Percentiles rank a stretch among this genome's conserved stretches.
These are phyloP conservation scores for Sussaba pulchella DNA, from an alignment of 2,888 invertebrate species.

Conservation along the genomic window DNA sequence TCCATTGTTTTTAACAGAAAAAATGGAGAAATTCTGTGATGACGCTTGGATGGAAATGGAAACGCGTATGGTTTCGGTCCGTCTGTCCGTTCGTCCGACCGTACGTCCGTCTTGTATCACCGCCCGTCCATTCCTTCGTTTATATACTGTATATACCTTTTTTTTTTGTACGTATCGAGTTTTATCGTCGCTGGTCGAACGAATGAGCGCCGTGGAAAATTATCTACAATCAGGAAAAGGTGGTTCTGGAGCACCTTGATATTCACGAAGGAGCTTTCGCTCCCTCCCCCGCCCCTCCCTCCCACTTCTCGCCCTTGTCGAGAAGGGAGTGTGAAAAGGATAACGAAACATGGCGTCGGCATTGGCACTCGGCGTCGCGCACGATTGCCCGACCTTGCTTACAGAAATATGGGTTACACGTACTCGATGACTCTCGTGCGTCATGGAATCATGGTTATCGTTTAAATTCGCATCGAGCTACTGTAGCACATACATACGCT, in stretches of 20 bases:
- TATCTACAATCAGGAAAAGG: background rate
- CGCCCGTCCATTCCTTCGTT: too few species aligned
- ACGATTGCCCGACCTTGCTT: slow-evolving; percentile 56
- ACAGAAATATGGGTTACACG: slow-evolving; percentile 59
- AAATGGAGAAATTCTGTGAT: too few species aligned
- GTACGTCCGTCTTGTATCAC: too few species aligned
- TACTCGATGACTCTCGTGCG: slow-evolving; percentile 58
- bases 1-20: too few species aligned
- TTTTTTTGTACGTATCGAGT: too few species aligned
- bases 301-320: background rate
- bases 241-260: slow-evolving; percentile 25
- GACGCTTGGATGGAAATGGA: too few species aligned
- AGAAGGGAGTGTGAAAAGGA: slow-evolving; percentile 2
- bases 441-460: slow-evolving; percentile 61
- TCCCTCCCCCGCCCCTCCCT: too few species aligned
- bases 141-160: too few species aligned
- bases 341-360: slow-evolving; percentile 14
- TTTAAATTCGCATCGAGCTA: slow-evolving; percentile 47
- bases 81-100: too few species aligned
- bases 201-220: background rate
- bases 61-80: too few species aligned
- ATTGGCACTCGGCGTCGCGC: slow-evolving; percentile 27
- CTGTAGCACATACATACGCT: background rate
- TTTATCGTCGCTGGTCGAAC: background rate
- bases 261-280: background rate